These are phyloP conservation scores for Cryptocephalus primarius DNA, from an alignment of 2,888 invertebrate genomes.

Conservation along the genomic window DNA sequence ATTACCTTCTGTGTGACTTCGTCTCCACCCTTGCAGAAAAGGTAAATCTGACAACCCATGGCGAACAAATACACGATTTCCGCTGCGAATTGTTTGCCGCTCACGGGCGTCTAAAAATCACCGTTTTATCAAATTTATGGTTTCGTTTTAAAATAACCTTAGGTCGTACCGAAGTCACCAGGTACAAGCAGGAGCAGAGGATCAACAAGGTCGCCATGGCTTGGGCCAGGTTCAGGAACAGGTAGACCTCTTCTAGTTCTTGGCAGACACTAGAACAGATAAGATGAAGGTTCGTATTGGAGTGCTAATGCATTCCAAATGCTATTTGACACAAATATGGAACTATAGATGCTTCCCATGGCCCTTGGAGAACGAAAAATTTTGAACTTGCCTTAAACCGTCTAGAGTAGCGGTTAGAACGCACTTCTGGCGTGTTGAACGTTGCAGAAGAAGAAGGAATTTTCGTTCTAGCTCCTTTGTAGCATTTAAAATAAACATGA, in stretches of 20 bases:
- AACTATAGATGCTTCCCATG: no score
- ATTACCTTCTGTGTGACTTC: conserved; percentile 28
- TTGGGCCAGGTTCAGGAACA: conserved; percentile 27
- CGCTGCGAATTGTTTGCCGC: conserved; percentile 28
- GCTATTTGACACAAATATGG: no score
- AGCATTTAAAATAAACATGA: no score
- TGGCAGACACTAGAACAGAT: conserved; percentile 22
- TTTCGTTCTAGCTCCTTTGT: no score
- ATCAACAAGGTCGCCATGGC: conserved; percentile 28
- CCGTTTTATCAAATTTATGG: not conserved
- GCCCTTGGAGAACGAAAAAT: no score
- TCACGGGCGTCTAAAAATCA: conserved; percentile 21
- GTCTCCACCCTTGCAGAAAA: conserved; percentile 28
- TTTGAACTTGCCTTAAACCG: no score
- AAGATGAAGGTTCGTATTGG: not conserved
- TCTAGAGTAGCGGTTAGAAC: no score
- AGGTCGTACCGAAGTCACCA: conserved; percentile 28
- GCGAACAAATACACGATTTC: conserved; percentile 29
- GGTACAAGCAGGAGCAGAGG: conserved; percentile 29
- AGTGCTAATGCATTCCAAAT: not conserved
- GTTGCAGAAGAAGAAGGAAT: no score
- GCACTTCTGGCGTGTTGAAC: no score
- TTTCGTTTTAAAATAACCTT: no score
- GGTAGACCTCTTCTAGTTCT: conserved; percentile 24
- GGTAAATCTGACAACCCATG: conserved; percentile 26